A percentile compares a stretch with the other conserved stretches of the same genome.
phyloP scores from a whole-genome alignment of 2,113 vertebrate species.

The Sebastes schlegelii region DNA sequence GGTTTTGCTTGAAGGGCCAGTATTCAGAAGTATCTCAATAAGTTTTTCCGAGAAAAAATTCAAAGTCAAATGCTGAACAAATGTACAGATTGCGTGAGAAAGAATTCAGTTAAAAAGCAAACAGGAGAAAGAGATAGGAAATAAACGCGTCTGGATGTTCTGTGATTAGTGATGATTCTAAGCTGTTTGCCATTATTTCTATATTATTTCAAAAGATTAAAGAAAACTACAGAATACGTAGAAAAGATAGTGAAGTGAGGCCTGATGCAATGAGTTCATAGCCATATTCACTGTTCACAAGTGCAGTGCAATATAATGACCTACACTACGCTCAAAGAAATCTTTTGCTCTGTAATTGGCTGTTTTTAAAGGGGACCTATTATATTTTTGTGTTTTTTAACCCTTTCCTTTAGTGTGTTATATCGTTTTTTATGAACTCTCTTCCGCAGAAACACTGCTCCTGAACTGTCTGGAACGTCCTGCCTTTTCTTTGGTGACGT shows the following conservation, averaged over 20 bases:
- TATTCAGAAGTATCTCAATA: neutral
- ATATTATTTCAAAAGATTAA: neutral
- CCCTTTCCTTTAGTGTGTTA: too few species aligned
- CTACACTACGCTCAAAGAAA: neutral
- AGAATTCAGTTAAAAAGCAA: neutral
- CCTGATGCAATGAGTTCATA: neutral
- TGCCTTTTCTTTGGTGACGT: too few species aligned
- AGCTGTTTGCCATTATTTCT: neutral
- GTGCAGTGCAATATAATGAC: conserved; percentile 1
- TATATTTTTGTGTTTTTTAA: too few species aligned
- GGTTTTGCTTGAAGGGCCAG: conserved; percentile 2
- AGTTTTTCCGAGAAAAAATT: conserved; percentile 5
- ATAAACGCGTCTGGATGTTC: neutral
- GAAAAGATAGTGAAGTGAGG: neutral
- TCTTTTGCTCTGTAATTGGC: conserved; percentile 19
- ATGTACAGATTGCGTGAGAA: neutral
- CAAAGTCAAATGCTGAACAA: neutral
- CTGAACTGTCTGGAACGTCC: too few species aligned
- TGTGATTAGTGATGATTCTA: neutral
- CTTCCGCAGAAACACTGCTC: too few species aligned
- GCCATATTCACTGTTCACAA: neutral
- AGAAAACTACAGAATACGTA: neutral
- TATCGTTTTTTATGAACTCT: too few species aligned
- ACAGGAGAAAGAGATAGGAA: neutral
- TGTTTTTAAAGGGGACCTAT: neutral